Base-by-base conservation (phyloP, 1,140 invertebrate species). In the Zelostemma sp. region DNA sequence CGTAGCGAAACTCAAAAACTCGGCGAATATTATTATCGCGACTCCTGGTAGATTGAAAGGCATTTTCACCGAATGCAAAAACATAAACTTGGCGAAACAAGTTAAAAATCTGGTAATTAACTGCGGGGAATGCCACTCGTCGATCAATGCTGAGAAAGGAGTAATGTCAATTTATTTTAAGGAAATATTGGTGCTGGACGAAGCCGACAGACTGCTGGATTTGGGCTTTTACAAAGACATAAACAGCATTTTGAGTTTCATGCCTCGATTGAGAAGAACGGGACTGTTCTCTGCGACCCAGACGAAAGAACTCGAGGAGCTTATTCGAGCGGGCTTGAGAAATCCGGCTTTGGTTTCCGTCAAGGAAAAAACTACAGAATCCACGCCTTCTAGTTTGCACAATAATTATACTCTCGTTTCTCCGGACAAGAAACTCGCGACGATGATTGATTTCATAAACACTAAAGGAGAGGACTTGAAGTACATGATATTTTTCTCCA, bases 271-370 rank as follows among this genome's bases (percentile, higher is more conserved):
- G 77, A 85, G 98, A 69, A 87, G 97, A 76, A 99, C 98, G 0
- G 97, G 97, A 0, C 87, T 99, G 14, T 99, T 99, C 86, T 99
- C 97, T 18, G 98, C 98, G 4, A 99, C 98, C 12, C 97, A 99
- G 85, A 99, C 97, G 0, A 96, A 96, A 80, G 94, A 99, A 86
- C 87, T 99, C 0, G 90, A 95, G 66, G 92, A 96, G 66, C 85
- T 99, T 12, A 93, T 98, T 28, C 86, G 97, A 76, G 97, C 97
- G 9, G 98, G 97, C 1, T 84, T 99, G 0, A 86, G 98, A 74
- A 99, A 99, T 88, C 97, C 98, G 15, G 92, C 98, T 0, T 81
- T 95, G 1, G 91, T 99, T 16, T 90, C 91, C 31, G 95, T 99
- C 0, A 96, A 94, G 79, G 95, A 97, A 76, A 97, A 97, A 80